Evolutionary conservation across 2,888 invertebrate genomes (phyloP).

Genomic region (Cancer borealis): DNA sequence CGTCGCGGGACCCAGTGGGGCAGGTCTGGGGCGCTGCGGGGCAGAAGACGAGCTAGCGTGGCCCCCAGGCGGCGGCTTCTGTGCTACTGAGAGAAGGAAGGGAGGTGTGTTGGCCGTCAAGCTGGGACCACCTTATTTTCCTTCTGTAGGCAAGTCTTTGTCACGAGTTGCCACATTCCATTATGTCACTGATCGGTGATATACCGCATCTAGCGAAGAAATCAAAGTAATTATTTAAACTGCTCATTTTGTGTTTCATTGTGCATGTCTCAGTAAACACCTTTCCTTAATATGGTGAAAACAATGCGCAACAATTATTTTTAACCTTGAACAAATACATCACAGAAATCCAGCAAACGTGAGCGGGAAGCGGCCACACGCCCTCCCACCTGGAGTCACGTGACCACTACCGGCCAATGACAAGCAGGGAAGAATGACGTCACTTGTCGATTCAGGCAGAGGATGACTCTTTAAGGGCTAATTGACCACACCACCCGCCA

Average conservation of each 20-base stretch:
- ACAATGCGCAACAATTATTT: neutral
- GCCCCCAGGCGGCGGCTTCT: conserved; percentile 59
- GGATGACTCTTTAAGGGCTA: neutral
- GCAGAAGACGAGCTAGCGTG: conserved; percentile 37
- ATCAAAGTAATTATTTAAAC: neutral
- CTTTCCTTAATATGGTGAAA: neutral
- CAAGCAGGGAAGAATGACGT: conserved; percentile 50
- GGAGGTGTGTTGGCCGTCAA: conserved; percentile 37
- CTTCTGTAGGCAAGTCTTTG: conserved; percentile 54
- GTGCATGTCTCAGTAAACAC: neutral
- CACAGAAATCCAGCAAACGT: conserved; percentile 48
- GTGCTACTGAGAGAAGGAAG: conserved; percentile 64
- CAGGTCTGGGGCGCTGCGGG: conserved; percentile 41
- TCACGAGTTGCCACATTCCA: conserved; percentile 40
- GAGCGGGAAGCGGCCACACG: conserved; percentile 44
- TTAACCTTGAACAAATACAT: neutral
- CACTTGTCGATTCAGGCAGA: conserved; percentile 60
- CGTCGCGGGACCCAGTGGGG: neutral
- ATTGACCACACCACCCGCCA: neutral
- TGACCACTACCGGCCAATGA: conserved; percentile 65
- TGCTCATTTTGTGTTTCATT: neutral
- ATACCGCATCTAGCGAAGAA: neutral
- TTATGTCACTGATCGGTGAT: neutral
- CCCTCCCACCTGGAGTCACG: conserved; percentile 59
- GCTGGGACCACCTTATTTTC: conserved; percentile 60